Evolutionary conservation across 2,113 vertebrate genomes (phyloP), one percentile per base, ranked within the genome.

Genomic region (Erythrocercus mccallii): DNA sequence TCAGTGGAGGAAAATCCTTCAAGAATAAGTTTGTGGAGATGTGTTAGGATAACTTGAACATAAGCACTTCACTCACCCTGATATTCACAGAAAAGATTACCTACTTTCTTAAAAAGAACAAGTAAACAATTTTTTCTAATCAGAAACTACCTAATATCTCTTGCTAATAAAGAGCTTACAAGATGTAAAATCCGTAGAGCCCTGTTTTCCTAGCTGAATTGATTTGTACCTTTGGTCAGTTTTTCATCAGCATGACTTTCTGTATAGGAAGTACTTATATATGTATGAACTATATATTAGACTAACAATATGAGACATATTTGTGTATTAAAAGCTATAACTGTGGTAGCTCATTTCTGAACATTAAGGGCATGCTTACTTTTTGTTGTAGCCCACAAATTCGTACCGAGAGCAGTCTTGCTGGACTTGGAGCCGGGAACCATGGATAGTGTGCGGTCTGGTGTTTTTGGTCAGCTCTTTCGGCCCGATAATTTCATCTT

Each of bases 401-500:
- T 98, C 4, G 99, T 99, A 61, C 99, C 99, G 79, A 98, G 99
- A 89, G 98, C 99, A 0, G 97, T 99, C 72, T 90, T 99, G 44
- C 98, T 99, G 89, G 99, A 99, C 95, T 95, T 99, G 98, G 99
- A 99, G 92, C 99, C 99, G 0, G 99, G 99, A 94, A 99, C 99
- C 82, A 99, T 99, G 99, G 99, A 99, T 95, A 99, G 99, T 66
- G 99, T 99, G 69, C 97, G 99, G 33, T 99, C 99, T 1, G 99
- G 99, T 85, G 98, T 98, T 74, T 99, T 99, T 22, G 99, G 99
- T 80, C 99, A 99, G 73, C 99, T 99, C 62, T 99, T 99, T 92
- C 98, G 99, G 91, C 99, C 99, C 0, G 99, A 99, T 97, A 99
- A 99, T 97, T 99, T 99, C 97, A 99, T 99, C 94, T 99, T 99